phyloP scores from a whole-genome alignment of 2,797 vertebrate species.

The Fringilla coelebs region DNA sequence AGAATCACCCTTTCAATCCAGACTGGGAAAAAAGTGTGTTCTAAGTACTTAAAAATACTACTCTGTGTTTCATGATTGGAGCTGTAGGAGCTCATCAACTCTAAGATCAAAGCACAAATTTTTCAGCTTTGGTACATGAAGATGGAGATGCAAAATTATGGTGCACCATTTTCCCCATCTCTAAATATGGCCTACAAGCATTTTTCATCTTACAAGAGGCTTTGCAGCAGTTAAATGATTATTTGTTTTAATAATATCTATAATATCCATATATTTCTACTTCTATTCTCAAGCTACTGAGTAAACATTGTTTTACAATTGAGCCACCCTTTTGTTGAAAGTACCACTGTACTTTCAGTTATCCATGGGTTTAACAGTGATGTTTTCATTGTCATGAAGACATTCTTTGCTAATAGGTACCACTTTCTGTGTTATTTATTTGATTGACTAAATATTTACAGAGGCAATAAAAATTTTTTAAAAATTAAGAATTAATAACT shows the following conservation, averaged over 20 bases:
- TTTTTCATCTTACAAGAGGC: not conserved
- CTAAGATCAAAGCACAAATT: not conserved
- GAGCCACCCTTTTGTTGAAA: not conserved
- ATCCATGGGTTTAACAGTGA: not conserved
- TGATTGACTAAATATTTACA: not conserved
- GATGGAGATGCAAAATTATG: not conserved
- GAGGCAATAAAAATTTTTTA: not conserved
- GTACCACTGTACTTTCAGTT: not conserved
- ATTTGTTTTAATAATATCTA: not conserved
- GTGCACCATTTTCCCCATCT: not conserved
- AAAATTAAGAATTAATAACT: not conserved
- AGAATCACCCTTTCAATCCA: not conserved
- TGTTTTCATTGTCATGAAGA: not conserved
- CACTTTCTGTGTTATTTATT: not conserved
- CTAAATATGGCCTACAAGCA: not conserved
- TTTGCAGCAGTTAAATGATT: not conserved
- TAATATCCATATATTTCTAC: not conserved
- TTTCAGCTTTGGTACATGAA: not conserved
- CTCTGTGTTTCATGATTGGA: not conserved
- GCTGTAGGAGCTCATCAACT: not conserved
- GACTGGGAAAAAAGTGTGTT: not conserved
- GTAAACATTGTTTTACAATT: not conserved
- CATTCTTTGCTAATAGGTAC: not conserved
- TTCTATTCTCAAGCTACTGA: not conserved
- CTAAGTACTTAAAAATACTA: not conserved